Base-by-base conservation (phyloP, 2,797 vertebrate genomes). In the Fistularia commersonii region DNA sequence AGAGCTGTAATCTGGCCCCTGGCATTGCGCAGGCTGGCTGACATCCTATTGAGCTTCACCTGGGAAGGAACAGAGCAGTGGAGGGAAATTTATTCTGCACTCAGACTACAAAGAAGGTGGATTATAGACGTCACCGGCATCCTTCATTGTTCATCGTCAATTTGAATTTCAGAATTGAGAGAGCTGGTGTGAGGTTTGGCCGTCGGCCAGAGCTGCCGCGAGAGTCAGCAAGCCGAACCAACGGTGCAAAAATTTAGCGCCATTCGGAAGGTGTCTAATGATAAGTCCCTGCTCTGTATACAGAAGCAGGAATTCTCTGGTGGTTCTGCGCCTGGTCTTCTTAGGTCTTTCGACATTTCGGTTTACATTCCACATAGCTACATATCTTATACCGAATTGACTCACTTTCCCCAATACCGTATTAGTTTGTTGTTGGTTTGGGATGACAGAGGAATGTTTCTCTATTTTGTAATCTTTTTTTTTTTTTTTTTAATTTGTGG, bases 41-140 rank as follows among this genome's bases (percentile, higher is more conserved):
- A 93, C 90, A 99, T 93, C 74, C 81, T 91, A 71, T 88, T 93
- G 67, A 99, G 87, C 82, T 95, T 96, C 55, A 76, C 84, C 85
- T 88, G 77, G 62, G 70, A 55, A 71, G 42, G 37, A 49, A 48
- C 61, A 60, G 56, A 62, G 48, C 5, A 11, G 38, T 41, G 6
- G 35, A 32, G 56, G 54, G 50, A 48, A 57, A 45, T 78, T 49
- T 59, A 72, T 44, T 72, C 48, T 69, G 62, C 60, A 69, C 57
- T 46, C 61, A 6, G 59, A 57, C 78, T 75, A 72, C 76, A 76
- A 77, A 77, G 71, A 74, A 76, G 78, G 73, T 73, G 70, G 76
- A 75, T 79, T 62, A 76, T 53, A 37, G 23, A 73, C 75, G 58
- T 74, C 63, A 57, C 59, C 65, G 41, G 51, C 41, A 51, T 51